Evolutionary conservation across 1,140 invertebrate species (phyloP).

Genomic region (Drosophila miranda): DNA sequence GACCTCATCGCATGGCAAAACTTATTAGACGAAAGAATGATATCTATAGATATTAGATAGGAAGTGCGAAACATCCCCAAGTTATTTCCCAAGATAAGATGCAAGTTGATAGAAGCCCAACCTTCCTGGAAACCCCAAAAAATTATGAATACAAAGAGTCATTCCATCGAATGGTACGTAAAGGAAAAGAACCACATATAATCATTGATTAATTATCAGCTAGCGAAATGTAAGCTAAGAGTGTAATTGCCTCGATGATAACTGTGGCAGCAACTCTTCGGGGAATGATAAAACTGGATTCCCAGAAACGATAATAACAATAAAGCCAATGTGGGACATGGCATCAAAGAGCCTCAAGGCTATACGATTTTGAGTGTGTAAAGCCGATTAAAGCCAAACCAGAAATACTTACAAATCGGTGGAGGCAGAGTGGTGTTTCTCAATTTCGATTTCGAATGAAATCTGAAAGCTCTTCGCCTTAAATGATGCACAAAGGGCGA

Average conservation of each 20-base stretch:
- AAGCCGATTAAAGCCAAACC: slow-evolving; percentile 20
- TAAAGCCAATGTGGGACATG: slow-evolving; percentile 10
- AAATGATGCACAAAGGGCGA: slow-evolving; percentile 25
- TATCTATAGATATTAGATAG: not conserved
- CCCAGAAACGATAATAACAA: slow-evolving; percentile 31
- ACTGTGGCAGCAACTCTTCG: slow-evolving; percentile 1
- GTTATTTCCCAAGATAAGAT: no score
- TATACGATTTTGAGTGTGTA: slow-evolving; percentile 3
- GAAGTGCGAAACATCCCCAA: not conserved
- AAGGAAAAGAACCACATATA: no score
- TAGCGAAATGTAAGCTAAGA: slow-evolving; percentile 7
- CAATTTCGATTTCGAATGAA: slow-evolving; percentile 11
- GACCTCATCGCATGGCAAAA: slow-evolving; percentile 28
- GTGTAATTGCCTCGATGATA: slow-evolving; percentile 19
- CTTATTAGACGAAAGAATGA: slow-evolving; percentile 15
- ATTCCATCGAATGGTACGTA: no score
- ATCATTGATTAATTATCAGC: slow-evolving; percentile 1
- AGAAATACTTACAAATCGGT: slow-evolving; percentile 18
- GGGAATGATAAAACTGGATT: slow-evolving; percentile 20
- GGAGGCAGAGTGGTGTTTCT: not conserved
- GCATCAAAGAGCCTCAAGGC: slow-evolving; percentile 10
- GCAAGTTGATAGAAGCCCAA: no score
- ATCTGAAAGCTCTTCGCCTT: slow-evolving; percentile 13
- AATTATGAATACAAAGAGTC: no score
- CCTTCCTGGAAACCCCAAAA: no score